Conservation (phyloP, 1,140 invertebrate species). For the Hermatobates lingyangjiaoensis region DNA sequence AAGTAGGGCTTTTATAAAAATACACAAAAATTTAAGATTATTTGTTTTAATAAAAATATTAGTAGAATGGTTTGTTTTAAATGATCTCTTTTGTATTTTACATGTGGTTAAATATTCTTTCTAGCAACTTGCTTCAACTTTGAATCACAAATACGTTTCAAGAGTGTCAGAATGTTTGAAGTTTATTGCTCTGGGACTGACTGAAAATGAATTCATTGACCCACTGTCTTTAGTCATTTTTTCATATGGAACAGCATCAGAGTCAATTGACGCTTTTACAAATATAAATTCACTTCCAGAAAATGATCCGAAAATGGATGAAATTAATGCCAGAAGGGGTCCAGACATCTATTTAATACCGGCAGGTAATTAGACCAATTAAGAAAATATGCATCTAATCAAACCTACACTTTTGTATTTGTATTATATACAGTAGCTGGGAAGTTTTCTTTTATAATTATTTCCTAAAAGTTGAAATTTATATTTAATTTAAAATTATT, state of each 20-base stretch:
- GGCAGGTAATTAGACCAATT: conserved; percentile 22
- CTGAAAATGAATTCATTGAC: conserved; percentile 56
- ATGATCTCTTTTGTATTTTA: no score
- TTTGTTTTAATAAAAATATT: no score
- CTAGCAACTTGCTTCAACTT: conserved; percentile 41
- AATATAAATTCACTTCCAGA: conserved; percentile 35
- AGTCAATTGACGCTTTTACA: conserved; percentile 62
- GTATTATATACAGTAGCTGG: no score
- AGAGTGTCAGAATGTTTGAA: conserved; percentile 65
- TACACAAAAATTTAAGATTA: no score
- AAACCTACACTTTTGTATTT: no score
- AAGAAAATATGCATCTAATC: no score
- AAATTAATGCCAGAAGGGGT: conserved; percentile 22
- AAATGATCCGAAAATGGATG: conserved; percentile 22
- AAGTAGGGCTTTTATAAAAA: no score
- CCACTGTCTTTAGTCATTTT: conserved; percentile 58
- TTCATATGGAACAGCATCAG: conserved; percentile 54
- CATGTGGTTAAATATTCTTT: neutral
- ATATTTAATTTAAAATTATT: no score
- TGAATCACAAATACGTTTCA: conserved; percentile 57
- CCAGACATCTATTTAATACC: conserved; percentile 49
- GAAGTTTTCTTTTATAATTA: no score
- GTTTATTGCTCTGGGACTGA: conserved; percentile 56
- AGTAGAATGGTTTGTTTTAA: no score
- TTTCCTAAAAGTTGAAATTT: no score